Base-by-base conservation (phyloP, 2,113 vertebrate species). In the Myotis davidii region DNA sequence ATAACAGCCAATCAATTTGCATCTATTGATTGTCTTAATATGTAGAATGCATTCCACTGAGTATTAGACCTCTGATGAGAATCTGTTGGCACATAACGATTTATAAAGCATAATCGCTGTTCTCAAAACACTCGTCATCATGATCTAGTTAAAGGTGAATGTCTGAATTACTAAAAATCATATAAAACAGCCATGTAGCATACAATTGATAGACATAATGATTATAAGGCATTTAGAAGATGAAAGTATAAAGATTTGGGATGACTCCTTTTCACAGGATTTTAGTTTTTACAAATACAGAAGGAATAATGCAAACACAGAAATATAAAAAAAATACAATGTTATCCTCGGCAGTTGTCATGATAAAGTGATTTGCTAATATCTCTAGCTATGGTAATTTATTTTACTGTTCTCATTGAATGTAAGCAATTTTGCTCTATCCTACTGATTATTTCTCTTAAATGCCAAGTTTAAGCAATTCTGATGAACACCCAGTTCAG, bases 1-100 rank as follows among this genome's bases (percentile, higher is more conserved):
- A 17, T 81, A 93, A 42, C 1, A 81, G 27, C 39, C 79, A 84
- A 67, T 90, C 20, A 96, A 6, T n/a, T 61, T 65, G 9, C 23
- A 65, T 91, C 64, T 87, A 77, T 87, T 86, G 79, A 91, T 94
- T 48, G 59, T 67, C 50, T 72, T 72, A 89, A 70, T 84, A 52
- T 61, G 18, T 64, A 93, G 54, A 96, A 27, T 45, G 7, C 13
- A 54, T 72, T 48, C 20, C 72, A 32, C 59, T 84, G 56, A 73
- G 20, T 52, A 27, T 86, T 85, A 83, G 54, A 39, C 21, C 37
- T 86, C 74, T 76, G 67, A 84, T 70, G 52, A 95, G 76, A 86
- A 67, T 87, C 9, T 74, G 4, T 70, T 79, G 45, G 64, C 61
- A 72, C 3, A 9, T 34, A 84, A 52, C 2, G 12, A 81, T 89